Percentiles rank a stretch among this genome's conserved stretches.
Conservation (phyloP, 2,888 invertebrate species). For the Drosophila austrosaltans region DNA sequence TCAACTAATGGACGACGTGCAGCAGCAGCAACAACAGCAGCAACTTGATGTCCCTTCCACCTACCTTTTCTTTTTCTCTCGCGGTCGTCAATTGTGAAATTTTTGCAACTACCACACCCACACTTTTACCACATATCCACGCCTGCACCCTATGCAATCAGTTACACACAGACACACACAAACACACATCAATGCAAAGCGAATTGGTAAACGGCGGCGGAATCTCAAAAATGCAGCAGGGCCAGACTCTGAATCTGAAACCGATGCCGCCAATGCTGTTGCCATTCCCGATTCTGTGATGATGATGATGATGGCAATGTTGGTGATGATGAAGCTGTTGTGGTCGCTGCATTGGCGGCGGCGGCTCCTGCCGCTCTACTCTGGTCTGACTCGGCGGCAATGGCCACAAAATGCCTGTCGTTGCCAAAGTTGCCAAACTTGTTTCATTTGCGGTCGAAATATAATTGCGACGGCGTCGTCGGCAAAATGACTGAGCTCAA, state of each 20-base stretch:
- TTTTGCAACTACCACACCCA: conserved; percentile 37
- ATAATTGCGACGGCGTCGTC: conserved; percentile 67
- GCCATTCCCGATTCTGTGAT: conserved; percentile 41
- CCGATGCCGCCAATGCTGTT: conserved; percentile 8
- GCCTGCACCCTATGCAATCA: conserved; percentile 11
- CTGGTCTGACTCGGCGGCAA: conserved; percentile 21
- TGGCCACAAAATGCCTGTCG: conserved; percentile 73
- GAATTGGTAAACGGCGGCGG: conserved; percentile 53
- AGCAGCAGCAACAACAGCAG: conserved; percentile 1
- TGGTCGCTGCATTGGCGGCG: conserved; percentile 52
- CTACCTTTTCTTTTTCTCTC: conserved; percentile 15
- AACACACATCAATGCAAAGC: conserved; percentile 56
- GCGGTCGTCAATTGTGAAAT: conserved; percentile 62
- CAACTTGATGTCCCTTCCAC: not conserved
- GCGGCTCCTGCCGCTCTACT: not conserved
- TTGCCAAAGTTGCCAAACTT: conserved; percentile 76
- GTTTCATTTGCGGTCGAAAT: conserved; percentile 77
- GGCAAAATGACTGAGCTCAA: conserved; percentile 16
- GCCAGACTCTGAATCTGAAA: conserved; percentile 28
- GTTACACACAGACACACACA: conserved; percentile 4
- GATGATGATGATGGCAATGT: not conserved
- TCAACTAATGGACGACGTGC: conserved; percentile 68
- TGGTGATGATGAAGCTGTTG: conserved; percentile 70
- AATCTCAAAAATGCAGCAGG: conserved; percentile 74
- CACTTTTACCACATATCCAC: conserved; percentile 2